phyloP scores from a whole-genome alignment of 2,113 vertebrate species.

The Diglossa brunneiventris region DNA sequence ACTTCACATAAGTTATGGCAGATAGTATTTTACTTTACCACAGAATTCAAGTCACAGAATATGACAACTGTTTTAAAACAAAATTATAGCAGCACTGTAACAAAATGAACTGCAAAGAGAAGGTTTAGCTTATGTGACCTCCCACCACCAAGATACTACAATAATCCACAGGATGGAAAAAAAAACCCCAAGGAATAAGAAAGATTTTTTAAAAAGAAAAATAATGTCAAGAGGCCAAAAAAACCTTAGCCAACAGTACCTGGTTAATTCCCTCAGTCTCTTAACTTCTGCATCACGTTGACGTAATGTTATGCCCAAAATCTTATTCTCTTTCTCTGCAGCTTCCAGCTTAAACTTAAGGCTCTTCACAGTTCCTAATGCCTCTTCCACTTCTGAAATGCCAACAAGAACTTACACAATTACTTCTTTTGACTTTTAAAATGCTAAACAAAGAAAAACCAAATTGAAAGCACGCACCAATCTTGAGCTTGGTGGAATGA shows the following conservation, averaged over 20 bases:
- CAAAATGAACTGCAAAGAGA: neutral
- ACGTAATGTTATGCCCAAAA: conserved; percentile 76
- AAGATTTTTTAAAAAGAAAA: neutral
- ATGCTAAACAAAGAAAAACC: neutral
- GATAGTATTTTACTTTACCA: neutral
- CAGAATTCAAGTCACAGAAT: neutral
- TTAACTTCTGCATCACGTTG: conserved; percentile 82
- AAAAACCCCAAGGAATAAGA: neutral
- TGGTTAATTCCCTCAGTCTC: conserved; percentile 76
- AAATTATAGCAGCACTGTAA: neutral
- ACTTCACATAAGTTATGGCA: accelerated
- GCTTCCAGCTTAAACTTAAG: conserved; percentile 77
- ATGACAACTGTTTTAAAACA: neutral
- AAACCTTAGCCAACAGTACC: conserved; percentile 63
- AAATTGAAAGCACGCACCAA: conserved; percentile 70
- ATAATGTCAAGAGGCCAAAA: neutral
- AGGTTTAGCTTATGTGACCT: neutral
- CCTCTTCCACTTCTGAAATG: conserved; percentile 75
- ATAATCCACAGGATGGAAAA: neutral
- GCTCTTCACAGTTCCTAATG: conserved; percentile 73
- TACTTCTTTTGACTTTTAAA: neutral
- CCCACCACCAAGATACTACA: neutral
- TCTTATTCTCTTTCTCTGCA: conserved; percentile 79
- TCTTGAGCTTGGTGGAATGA: conserved; percentile 71
- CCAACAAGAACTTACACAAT: neutral